Percentiles rank a stretch among this genome's conserved stretches.
Evolutionary conservation across 2,797 vertebrate genomes (phyloP).

Genomic region (Lepus oiostolus): DNA sequence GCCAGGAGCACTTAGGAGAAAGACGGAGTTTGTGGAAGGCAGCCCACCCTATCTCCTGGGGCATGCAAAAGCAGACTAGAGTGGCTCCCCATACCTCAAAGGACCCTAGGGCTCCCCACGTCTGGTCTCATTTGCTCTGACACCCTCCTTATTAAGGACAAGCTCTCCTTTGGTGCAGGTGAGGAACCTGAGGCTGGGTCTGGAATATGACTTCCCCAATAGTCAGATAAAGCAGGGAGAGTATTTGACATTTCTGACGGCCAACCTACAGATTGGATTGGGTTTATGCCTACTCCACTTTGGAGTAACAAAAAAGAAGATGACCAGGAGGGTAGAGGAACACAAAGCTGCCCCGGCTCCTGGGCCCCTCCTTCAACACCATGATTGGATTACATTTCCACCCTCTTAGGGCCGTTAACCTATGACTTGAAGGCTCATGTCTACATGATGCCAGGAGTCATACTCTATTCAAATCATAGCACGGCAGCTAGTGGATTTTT

Average conservation of each 20-base stretch:
- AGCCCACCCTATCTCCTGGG: not conserved
- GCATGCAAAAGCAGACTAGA: too few species aligned
- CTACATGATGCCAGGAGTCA: too few species aligned
- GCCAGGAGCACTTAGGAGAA: not conserved
- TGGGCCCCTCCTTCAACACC: too few species aligned
- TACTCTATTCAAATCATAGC: slow-evolving; percentile 77
- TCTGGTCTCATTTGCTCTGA: not conserved
- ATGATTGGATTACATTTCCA: too few species aligned
- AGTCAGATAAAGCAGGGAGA: not conserved
- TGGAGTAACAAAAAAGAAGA: not conserved
- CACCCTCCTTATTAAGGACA: not conserved
- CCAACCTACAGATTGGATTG: not conserved
- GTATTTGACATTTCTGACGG: not conserved
- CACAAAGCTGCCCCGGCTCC: not conserved
- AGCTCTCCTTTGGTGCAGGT: not conserved
- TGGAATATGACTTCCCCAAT: not conserved
- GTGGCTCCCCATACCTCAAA: fast-evolving
- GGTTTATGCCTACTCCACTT: not conserved
- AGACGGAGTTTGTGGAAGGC: not conserved
- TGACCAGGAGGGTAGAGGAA: not conserved
- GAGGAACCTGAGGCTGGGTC: not conserved
- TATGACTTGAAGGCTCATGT: too few species aligned
- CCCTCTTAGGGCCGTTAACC: too few species aligned
- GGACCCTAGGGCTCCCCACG: fast-evolving
- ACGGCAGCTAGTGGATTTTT: slow-evolving; percentile 87